phyloP scores from a whole-genome alignment of 2,113 vertebrate genomes.

The Phocoena phocoena region DNA sequence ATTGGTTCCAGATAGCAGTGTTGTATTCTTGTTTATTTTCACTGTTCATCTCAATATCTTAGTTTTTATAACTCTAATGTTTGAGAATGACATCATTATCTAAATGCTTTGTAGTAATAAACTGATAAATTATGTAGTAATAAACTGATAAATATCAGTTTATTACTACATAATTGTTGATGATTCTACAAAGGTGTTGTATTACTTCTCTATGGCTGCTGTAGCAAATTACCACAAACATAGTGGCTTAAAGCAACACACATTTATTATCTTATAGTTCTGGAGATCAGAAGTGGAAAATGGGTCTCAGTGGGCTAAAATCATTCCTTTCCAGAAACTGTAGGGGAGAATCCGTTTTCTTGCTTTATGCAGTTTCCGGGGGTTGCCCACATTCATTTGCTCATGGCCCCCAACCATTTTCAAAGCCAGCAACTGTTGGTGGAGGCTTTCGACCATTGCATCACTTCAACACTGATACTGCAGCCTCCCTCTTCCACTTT shows the following conservation, averaged over 20 bases:
- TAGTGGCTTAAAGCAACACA: background rate
- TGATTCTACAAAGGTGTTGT: background rate
- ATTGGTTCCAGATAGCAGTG: background rate
- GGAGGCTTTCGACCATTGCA: background rate
- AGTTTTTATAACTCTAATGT: constrained; percentile 7
- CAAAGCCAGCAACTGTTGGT: background rate
- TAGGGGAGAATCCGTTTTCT: background rate
- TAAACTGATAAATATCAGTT: background rate
- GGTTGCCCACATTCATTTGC: background rate
- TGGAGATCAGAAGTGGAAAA: background rate
- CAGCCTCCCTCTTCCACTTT: background rate
- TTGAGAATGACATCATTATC: background rate
- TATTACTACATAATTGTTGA: background rate
- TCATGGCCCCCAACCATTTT: background rate
- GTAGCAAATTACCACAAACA: background rate
- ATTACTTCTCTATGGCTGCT: background rate
- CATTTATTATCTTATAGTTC: background rate
- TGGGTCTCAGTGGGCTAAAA: background rate
- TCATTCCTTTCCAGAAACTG: background rate
- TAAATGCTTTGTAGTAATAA: background rate
- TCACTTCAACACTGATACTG: background rate
- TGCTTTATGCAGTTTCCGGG: background rate
- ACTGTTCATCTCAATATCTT: background rate
- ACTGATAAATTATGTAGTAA: background rate
- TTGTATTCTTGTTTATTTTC: background rate